A percentile compares a stretch with the other conserved stretches of the same genome.
phyloP scores from a whole-genome alignment of 2,113 vertebrate genomes.

The Baryphthengus martii region DNA sequence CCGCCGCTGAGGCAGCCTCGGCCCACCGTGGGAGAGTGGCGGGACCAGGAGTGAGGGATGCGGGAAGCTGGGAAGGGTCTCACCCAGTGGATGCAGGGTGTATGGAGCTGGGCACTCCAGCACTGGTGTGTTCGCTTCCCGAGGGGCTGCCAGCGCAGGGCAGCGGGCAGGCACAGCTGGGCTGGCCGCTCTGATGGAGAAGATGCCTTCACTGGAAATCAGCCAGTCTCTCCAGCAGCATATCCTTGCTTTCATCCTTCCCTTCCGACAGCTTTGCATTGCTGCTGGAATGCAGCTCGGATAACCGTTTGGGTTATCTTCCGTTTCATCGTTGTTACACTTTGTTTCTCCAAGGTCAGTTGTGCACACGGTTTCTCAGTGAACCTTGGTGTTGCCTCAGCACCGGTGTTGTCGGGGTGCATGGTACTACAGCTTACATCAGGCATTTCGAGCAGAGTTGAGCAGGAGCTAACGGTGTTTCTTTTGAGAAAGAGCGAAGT shows the following conservation, averaged over 20 bases:
- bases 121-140: neutral
- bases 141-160: neutral
- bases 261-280: accelerated
- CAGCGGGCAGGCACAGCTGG: neutral
- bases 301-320: neutral
- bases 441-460: neutral
- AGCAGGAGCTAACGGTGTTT: neutral
- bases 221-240: neutral
- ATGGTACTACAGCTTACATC: neutral
- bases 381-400: neutral
- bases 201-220: neutral
- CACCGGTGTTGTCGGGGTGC: accelerated
- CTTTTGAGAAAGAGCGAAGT: neutral
- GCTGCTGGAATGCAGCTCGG: neutral
- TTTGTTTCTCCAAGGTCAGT: neutral
- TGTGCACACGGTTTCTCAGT: neutral
- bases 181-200: neutral
- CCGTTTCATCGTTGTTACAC: neutral
- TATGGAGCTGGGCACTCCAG: neutral
- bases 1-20: neutral
- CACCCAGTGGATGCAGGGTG: accelerated
- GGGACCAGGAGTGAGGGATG: neutral
- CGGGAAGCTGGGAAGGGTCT: neutral
- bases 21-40: no score
- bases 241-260: neutral